Conservation (phyloP, 2,888 invertebrate species). For the Napeogenes inachia region DNA sequence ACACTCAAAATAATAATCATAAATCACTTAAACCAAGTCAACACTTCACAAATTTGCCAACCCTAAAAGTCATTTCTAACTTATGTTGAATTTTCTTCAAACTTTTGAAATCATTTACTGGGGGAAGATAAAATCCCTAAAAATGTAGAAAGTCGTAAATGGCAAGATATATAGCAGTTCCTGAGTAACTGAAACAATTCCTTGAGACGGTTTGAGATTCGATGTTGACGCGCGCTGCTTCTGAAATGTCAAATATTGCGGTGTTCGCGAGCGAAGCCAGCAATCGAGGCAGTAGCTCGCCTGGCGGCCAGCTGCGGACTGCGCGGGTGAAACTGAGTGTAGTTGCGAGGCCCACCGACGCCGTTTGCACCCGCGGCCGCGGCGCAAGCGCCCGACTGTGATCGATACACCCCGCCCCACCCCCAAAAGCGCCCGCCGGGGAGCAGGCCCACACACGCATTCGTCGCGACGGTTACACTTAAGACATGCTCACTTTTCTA, state of each 20-base stretch:
- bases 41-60: constrained; percentile 43
- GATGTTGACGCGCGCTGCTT: constrained; percentile 61
- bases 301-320: constrained; percentile 71
- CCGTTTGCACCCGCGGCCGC: constrained; percentile 50
- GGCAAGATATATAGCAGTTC: constrained; percentile 19
- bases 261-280: constrained; percentile 32
- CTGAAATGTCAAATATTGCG: constrained; percentile 60
- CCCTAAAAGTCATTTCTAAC: constrained; percentile 13
- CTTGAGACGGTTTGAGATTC: constrained; percentile 63
- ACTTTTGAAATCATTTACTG: constrained; percentile 7
- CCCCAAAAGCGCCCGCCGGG: constrained; percentile 54
- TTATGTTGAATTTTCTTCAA: constrained; percentile 7
- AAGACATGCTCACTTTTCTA: constrained; percentile 43
- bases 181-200: constrained; percentile 49
- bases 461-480: constrained; percentile 43
- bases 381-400: constrained; percentile 69
- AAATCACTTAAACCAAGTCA: constrained; percentile 36
- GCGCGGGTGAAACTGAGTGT: constrained; percentile 49
- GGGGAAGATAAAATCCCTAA: constrained; percentile 3
- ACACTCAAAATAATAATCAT: constrained; percentile 51
- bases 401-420: constrained; percentile 74
- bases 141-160: constrained; percentile 8
- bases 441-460: constrained; percentile 44
- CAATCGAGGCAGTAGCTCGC: constrained; percentile 55
- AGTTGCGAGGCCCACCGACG: constrained; percentile 49